These are phyloP conservation scores for Venturia canescens DNA, from an alignment of 1,140 invertebrate species.

Conservation along the genomic window DNA sequence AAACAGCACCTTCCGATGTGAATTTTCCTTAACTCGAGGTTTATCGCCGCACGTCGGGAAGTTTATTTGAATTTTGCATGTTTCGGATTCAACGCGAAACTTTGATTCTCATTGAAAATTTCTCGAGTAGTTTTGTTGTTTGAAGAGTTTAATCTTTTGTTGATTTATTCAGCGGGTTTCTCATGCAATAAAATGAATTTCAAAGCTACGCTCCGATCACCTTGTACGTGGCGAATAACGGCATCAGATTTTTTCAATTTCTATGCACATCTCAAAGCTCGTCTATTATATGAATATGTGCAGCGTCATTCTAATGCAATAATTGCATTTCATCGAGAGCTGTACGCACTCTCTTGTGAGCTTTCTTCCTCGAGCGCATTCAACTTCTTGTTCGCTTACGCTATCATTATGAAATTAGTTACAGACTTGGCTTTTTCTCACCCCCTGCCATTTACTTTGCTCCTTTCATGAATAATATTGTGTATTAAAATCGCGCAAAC, in stretches of 20 bases:
- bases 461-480: too few relatives aligned
- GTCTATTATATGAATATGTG: constrained; percentile 8
- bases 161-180: too few relatives aligned
- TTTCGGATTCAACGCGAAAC: too few relatives aligned
- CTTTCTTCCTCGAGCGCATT: neutral
- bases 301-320: constrained; percentile 17
- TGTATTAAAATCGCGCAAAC: too few relatives aligned
- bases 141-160: too few relatives aligned
- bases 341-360: neutral
- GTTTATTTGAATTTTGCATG: too few relatives aligned
- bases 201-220: neutral
- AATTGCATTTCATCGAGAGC: constrained; percentile 23
- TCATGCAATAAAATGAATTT: too few relatives aligned
- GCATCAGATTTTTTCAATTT: neutral
- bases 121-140: too few relatives aligned
- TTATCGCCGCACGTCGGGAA: neutral
- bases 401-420: neutral
- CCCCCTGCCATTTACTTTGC: neutral
- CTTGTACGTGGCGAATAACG: neutral
- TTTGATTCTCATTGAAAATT: too few relatives aligned
- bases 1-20: neutral
- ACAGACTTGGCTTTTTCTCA: neutral
- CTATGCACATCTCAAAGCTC: constrained; percentile 1
- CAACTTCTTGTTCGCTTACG: neutral
- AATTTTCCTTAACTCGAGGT: neutral